Conservation (phyloP, 2,113 vertebrate species). For the Passer montanus region DNA sequence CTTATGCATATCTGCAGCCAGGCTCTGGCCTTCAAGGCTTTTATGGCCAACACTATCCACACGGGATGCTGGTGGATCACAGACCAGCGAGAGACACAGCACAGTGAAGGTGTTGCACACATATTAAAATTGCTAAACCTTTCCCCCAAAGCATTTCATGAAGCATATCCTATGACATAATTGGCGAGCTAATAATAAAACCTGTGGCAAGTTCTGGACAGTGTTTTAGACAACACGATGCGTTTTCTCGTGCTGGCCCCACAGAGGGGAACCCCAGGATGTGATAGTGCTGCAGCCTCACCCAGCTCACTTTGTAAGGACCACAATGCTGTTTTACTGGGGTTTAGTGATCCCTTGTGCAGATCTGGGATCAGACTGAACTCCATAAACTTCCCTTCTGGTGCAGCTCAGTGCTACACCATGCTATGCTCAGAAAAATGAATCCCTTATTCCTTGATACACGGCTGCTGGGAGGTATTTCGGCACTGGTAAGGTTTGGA, state of each 20-base stretch:
- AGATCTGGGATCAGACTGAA: not conserved
- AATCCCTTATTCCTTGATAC: not conserved
- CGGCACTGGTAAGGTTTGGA: not conserved
- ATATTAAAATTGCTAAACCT: not conserved
- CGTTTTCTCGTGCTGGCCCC: not conserved
- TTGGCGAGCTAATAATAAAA: not conserved
- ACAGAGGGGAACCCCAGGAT: not conserved
- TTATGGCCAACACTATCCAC: not conserved
- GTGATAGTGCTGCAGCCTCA: not conserved
- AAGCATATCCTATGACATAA: not conserved
- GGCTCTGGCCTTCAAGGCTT: not conserved
- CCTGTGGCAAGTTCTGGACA: not conserved
- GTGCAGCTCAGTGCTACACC: not conserved
- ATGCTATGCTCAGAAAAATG: not conserved
- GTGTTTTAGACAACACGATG: not conserved
- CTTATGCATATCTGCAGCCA: not conserved
- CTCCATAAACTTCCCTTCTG: not conserved
- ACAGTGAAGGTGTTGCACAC: not conserved
- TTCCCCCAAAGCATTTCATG: not conserved
- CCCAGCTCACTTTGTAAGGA: not conserved
- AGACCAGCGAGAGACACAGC: not conserved
- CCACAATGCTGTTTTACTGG: not conserved
- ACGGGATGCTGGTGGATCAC: not conserved
- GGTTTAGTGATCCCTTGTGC: not conserved
- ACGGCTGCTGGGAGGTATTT: constrained; percentile 5